A percentile compares a stretch with the other conserved stretches of the same genome.
phyloP scores from a whole-genome alignment of 2,113 vertebrate genomes.

The Nothocercus nigrocapillus region DNA sequence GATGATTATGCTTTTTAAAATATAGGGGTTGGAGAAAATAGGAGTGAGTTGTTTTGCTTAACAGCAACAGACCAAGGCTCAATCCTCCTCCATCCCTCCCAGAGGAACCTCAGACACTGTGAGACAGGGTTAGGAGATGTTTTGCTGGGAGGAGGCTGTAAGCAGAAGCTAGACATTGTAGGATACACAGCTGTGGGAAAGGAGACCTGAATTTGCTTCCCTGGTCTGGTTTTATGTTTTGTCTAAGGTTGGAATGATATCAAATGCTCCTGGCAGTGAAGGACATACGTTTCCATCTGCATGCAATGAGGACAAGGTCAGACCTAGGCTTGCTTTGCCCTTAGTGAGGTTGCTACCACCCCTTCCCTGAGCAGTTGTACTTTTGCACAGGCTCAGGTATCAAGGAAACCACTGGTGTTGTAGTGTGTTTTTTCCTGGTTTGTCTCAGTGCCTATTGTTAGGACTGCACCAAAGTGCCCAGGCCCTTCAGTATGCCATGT shows the following conservation, averaged over 20 bases:
- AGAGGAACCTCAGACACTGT: not conserved
- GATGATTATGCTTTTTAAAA: not conserved
- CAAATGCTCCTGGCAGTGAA: not conserved
- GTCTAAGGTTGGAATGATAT: not conserved
- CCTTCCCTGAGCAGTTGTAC: not conserved
- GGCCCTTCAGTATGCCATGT: fast-evolving
- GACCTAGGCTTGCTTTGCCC: not conserved
- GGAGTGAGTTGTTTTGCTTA: not conserved
- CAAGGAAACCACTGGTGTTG: not conserved
- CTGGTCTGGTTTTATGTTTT: not conserved
- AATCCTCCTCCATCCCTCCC: not conserved
- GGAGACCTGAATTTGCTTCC: not conserved
- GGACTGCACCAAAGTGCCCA: not conserved
- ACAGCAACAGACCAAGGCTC: not conserved
- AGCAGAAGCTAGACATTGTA: not conserved
- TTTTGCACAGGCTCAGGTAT: not conserved
- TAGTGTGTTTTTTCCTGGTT: not conserved
- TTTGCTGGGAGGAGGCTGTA: not conserved
- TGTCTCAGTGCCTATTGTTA: not conserved
- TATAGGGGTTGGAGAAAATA: not conserved
- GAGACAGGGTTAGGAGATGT: not conserved
- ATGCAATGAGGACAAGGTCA: not conserved
- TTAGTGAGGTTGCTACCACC: not conserved
- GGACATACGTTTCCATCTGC: not conserved
- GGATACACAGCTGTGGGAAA: not conserved